Base-by-base conservation (phyloP, 2,888 invertebrate genomes). In the Drosophila diplacantha region DNA sequence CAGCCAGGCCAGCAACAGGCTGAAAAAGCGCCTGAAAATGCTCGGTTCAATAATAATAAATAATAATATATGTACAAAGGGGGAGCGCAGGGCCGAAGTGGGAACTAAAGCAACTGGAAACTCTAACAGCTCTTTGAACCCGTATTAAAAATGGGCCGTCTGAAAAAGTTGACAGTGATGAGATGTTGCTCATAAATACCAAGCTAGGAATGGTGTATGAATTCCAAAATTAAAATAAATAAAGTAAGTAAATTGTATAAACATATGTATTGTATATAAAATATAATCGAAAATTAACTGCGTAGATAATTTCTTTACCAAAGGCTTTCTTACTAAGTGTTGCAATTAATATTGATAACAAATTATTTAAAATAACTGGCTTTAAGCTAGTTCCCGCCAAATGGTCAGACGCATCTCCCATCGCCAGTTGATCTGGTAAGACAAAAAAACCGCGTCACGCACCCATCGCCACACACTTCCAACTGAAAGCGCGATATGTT, bases 1-100 rank as follows among this genome's bases (percentile, higher is more conserved):
- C 22, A 61, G 57, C 59, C 29, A 41, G 65, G 62, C 32, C 57
- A 71, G 58, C 61, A 69, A 61, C 43, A 37, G 43, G 61, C 60
- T 52, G 44, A 26, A 41, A 54, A 54, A 46, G 38, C 35, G 73
- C 51, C 63, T 62, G 43, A 50, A 63, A 56, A 59, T 69, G 69
- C 61, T 62, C 73, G 62, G 78, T 71, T 74, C 68, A 63, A 78
- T 78, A 65, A 60, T 66, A 61, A 67, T 37, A 58, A 46, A 47
- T 51, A 57, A 49, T 38, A 56, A 57, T 32, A 29, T 46, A 49
- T 41, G 38, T 51, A 47, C 38, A 9, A 24, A 38, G 26, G 16
- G 29, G 44, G 18, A 5, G 20, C 6, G 20, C 20, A 39, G 39
- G 22, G 39, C 22, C n/a, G 24, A 35, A 39, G 46, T 8, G 38